Percentiles rank a stretch among this genome's conserved stretches.
These are phyloP conservation scores for Hyposmocoma kahamanoa DNA, from an alignment of 1,140 invertebrate genomes.

Conservation along the genomic window DNA sequence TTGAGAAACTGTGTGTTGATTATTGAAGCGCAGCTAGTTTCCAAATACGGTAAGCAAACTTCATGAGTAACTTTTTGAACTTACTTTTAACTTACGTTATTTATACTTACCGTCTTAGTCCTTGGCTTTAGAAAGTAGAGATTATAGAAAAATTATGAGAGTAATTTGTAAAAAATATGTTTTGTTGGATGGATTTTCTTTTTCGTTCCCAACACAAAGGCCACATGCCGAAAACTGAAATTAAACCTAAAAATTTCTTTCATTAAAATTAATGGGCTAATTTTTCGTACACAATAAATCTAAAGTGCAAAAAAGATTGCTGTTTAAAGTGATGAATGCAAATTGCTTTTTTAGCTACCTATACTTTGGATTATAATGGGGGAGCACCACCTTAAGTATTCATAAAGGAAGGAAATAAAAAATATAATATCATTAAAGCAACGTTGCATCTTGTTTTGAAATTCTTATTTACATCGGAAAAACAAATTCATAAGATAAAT, in stretches of 20 bases:
- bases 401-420: conserved; percentile 48
- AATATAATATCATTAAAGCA: conserved; percentile 47
- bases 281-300: conserved; percentile 1
- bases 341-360: conserved; percentile 43
- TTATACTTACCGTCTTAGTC: too few species aligned
- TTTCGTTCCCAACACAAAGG: too few species aligned
- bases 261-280: conserved; percentile 1
- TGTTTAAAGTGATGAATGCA: conserved; percentile 35
- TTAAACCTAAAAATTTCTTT: not conserved
- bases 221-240: conserved; percentile 3
- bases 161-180: too few species aligned
- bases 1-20: conserved; percentile 59
- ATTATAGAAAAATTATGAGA: too few species aligned
- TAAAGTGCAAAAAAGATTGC: conserved; percentile 1
- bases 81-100: too few species aligned
- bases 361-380: conserved; percentile 34
- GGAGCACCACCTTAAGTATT: conserved; percentile 43
- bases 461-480: conserved; percentile 20
- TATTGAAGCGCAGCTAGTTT: conserved; percentile 45
- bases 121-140: too few species aligned
- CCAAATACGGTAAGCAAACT: conserved; percentile 47
- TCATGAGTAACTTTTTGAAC: conserved; percentile 1
- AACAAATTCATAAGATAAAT: conserved; percentile 9
- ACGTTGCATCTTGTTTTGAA: conserved; percentile 19
- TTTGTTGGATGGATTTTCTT: too few species aligned